These are phyloP conservation scores for Ceuthmochares aereus DNA, from an alignment of 2,113 vertebrate species.

Conservation along the genomic window DNA sequence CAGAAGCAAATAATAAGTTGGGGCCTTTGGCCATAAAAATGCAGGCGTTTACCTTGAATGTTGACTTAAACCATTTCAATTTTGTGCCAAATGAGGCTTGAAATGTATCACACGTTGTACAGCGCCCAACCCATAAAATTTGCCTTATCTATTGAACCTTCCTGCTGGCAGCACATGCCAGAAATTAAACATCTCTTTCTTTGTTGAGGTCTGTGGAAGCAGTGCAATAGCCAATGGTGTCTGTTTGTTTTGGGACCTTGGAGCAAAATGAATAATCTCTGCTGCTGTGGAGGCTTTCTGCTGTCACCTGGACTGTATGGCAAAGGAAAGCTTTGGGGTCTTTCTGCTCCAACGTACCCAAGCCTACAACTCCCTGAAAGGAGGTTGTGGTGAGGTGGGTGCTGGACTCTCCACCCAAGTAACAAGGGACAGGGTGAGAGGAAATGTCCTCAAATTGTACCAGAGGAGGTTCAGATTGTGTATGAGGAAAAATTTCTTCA, in stretches of 20 bases:
- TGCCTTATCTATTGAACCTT: slow-evolving; percentile 42
- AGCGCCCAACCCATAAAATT: slow-evolving; percentile 54
- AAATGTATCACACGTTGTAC: slow-evolving; percentile 63
- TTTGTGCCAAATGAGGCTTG: slow-evolving; percentile 74
- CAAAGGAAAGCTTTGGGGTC: not conserved
- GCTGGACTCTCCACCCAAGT: too few species aligned
- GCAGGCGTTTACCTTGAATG: slow-evolving; percentile 69
- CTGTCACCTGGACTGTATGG: not conserved
- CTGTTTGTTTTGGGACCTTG: not conserved
- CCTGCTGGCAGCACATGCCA: not conserved
- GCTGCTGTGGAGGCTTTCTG: not conserved
- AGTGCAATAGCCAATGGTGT: not conserved
- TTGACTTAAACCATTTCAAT: slow-evolving; percentile 72
- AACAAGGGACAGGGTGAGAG: too few species aligned
- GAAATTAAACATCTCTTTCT: not conserved
- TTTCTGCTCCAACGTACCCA: not conserved
- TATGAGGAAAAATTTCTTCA: too few species aligned
- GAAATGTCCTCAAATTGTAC: too few species aligned
- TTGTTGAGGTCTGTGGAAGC: not conserved
- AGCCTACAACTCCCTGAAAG: not conserved
- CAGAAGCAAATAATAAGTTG: slow-evolving; percentile 67
- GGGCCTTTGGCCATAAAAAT: slow-evolving; percentile 67
- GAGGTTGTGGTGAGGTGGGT: too few species aligned
- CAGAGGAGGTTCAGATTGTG: too few species aligned
- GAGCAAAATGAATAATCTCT: not conserved